Percentiles rank a stretch among this genome's conserved stretches.
Conservation (phyloP, 2,113 vertebrate genomes). For the Antechinus flavipes region DNA sequence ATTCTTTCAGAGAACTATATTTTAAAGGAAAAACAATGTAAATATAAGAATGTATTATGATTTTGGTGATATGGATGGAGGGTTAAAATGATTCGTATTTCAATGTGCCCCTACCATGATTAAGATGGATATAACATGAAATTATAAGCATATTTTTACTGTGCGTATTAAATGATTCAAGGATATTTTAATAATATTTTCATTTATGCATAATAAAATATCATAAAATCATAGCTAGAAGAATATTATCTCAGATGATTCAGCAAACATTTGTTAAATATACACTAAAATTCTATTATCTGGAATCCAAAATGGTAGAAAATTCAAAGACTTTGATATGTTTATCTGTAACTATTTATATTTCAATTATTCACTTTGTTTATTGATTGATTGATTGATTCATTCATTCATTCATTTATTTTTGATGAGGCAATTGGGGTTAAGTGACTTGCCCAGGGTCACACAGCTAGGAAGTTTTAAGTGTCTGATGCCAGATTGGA, state of each 20-base stretch:
- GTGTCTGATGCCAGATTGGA: no score
- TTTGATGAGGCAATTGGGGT: no score
- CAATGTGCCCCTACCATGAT: background rate
- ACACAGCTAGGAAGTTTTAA: no score
- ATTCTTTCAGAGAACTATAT: conserved; percentile 8
- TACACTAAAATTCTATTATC: background rate
- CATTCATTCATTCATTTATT: no score
- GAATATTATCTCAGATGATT: background rate
- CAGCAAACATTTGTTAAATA: background rate
- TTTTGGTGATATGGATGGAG: conserved; percentile 12
- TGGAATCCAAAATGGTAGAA: background rate
- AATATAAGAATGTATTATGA: conserved; percentile 3
- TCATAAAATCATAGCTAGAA: background rate
- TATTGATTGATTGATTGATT: no score
- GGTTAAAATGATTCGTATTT: background rate
- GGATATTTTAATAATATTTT: conserved; percentile 3
- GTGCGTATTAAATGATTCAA: background rate
- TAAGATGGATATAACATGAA: background rate
- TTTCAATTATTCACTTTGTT: background rate
- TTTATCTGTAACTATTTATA: background rate
- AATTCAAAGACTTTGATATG: background rate
- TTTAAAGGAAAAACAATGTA: conserved; percentile 43
- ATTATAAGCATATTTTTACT: background rate
- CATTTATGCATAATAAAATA: background rate
- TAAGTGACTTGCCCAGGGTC: no score